Base-by-base conservation (phyloP, 2,888 invertebrate species). In the Eupelmus urozonus region DNA sequence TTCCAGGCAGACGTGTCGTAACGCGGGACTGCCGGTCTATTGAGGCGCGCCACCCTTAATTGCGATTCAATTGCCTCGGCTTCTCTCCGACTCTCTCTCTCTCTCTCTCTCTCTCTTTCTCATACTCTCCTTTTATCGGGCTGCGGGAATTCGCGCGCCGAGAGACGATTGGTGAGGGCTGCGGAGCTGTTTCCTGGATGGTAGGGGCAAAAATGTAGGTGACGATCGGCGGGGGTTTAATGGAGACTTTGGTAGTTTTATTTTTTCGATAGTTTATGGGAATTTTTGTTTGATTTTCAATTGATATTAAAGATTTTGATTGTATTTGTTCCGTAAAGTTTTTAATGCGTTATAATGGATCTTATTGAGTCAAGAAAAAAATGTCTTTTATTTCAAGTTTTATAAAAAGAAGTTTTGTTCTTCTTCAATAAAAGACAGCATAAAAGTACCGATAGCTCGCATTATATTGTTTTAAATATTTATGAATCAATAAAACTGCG, bases 41-140 rank as follows among this genome's bases (percentile, higher is more conserved):
- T 74, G 74, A 78, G 62, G 53, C 62, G 45, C 18, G 42, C 59
- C 18, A 25, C 20, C 63, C 79, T 79, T 79, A 76, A 79, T 79
- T 79, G 67, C 75, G 29, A 72, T 76, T 79, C 75, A 72, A 79
- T 79, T 79, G 76, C 67, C 67, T 72, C 29, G 55, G 23, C 18
- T 45, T 45, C 13, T 45, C 45, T 16, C 4, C 16, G 16, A 7
- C 34, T 66, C 23, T 27, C 34, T 11, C 25, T 42, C 42, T 45
- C 23, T 55, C 57, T 34, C 9, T 34, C 34, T 34, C 34, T 34
- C 34, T 34, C 34, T 34, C 3, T 34, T 2, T 20, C 34, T 55
- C 40, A 3, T 34, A 1, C 4, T 49, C 18, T 23, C 40, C 42
- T 65, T 67, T 59, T 59, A 59, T 62, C 34, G 51, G 9, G 7